Conservation (phyloP, 1,140 invertebrate species). For the Batillaria attramentaria region DNA sequence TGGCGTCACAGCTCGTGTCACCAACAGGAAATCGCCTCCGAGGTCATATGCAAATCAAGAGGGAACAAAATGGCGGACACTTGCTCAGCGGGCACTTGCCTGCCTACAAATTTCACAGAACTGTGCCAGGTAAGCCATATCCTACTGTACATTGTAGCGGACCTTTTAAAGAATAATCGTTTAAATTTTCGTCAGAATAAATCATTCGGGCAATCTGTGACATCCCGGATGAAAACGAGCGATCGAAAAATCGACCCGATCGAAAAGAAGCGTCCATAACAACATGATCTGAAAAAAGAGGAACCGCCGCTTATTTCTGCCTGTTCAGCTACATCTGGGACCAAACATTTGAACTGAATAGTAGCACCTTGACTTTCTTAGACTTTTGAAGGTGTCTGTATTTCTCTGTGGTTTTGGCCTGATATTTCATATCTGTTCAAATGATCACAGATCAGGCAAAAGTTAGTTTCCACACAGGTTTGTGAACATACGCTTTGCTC, state of each 20-base stretch:
- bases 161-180: background rate
- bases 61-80: constrained; percentile 13
- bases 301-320: no score
- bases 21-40: constrained; percentile 22
- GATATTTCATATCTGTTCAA: no score
- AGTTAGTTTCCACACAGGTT: no score
- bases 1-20: background rate
- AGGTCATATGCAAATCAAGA: constrained; percentile 24
- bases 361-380: no score
- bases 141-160: background rate
- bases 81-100: constrained; percentile 1
- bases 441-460: no score
- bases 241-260: background rate
- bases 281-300: no score
- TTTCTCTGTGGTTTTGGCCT: no score
- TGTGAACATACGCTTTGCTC: no score
- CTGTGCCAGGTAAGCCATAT: background rate
- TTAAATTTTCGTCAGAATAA: background rate
- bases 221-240: background rate
- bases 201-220: background rate
- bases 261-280: background rate
- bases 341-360: no score
- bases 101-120: background rate
- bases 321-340: no score
- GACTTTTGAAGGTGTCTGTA: no score